These are phyloP conservation scores for Digitonthophagus gazella DNA, from an alignment of 2,888 invertebrate species.

Conservation along the genomic window DNA sequence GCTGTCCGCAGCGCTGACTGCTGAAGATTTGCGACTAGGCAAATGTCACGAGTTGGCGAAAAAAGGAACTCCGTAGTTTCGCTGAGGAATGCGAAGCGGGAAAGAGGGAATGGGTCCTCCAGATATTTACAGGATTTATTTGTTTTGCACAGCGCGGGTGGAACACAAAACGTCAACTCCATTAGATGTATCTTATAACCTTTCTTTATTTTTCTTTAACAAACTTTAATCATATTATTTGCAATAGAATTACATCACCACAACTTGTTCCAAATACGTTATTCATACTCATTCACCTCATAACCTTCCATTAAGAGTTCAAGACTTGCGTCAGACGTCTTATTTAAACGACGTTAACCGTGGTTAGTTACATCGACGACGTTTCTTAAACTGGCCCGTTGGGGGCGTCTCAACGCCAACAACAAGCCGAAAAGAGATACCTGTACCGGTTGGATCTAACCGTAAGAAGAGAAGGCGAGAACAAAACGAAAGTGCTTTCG, in stretches of 20 bases:
- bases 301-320: background rate
- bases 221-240: too few species aligned
- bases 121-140: background rate
- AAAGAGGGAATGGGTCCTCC: background rate
- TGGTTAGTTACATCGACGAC: background rate
- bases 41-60: constrained; percentile 50
- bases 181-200: too few species aligned
- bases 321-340: background rate
- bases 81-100: background rate
- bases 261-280: background rate
- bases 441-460: background rate
- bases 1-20: constrained; percentile 50
- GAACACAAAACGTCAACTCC: background rate
- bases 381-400: background rate
- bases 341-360: background rate
- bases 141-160: background rate
- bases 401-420: background rate
- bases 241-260: background rate
- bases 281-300: background rate
- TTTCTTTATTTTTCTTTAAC: too few species aligned
- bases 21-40: constrained; percentile 53
- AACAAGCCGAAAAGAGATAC: background rate
- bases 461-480: background rate
- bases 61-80: constrained; percentile 31
- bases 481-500: constrained; percentile 3